phyloP scores from a whole-genome alignment of 2,113 vertebrate species.

The Cynocephalus volans region DNA sequence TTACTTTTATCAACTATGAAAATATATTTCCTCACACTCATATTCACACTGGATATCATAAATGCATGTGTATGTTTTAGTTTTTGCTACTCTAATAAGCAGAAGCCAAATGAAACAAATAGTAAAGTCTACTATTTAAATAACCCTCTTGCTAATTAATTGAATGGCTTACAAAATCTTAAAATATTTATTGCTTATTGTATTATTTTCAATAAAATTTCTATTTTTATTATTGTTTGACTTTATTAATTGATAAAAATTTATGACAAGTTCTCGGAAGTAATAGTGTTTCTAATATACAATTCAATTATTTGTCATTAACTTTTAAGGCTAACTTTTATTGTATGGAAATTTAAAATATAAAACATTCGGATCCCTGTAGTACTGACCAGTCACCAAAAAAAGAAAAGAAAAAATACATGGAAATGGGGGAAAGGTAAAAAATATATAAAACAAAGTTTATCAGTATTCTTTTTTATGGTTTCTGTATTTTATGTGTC shows the following conservation, averaged over 20 bases:
- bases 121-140: background rate
- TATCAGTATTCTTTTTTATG: background rate
- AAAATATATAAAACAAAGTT: background rate
- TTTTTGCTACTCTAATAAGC: background rate
- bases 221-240: background rate
- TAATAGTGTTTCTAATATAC: background rate
- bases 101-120: background rate
- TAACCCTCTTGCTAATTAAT: background rate
- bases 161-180: background rate
- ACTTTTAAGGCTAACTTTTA: background rate
- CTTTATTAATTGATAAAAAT: background rate
- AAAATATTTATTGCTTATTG: background rate
- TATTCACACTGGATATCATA: background rate
- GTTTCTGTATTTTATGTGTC: background rate
- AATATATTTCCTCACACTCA: background rate
- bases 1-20: background rate
- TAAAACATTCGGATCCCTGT: too few species aligned
- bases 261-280: background rate
- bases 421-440: too few species aligned
- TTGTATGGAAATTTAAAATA: background rate
- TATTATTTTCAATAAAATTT: background rate
- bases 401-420: too few species aligned
- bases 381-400: too few species aligned
- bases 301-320: conserved; percentile 8
- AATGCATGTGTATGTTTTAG: background rate